These are phyloP conservation scores for Heliconius congener DNA, from an alignment of 1,140 invertebrate genomes.

Conservation along the genomic window DNA sequence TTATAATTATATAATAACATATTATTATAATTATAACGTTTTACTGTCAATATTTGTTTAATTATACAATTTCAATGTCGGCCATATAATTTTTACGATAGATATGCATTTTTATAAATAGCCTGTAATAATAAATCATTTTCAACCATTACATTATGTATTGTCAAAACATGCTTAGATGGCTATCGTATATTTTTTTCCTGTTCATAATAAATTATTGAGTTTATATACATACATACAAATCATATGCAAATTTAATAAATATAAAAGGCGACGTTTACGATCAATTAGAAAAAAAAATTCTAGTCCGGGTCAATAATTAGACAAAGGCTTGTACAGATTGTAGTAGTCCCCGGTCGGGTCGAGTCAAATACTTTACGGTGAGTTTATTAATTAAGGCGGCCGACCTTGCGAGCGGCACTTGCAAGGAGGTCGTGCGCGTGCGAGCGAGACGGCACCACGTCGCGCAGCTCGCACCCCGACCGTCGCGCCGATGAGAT, in stretches of 20 bases:
- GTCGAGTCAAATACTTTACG: slow-evolving; percentile 80
- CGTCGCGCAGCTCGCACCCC: slow-evolving; percentile 32
- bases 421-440: slow-evolving; percentile 77
- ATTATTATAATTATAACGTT: too few species aligned
- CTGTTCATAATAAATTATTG: too few species aligned
- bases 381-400: slow-evolving; percentile 81
- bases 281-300: slow-evolving; percentile 53
- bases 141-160: not conserved
- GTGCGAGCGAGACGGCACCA: slow-evolving; percentile 56
- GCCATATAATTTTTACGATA: not conserved
- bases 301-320: slow-evolving; percentile 69
- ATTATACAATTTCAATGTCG: too few species aligned
- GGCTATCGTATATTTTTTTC: too few species aligned
- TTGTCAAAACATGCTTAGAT: too few species aligned
- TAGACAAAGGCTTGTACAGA: slow-evolving; percentile 76
- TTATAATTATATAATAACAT: too few species aligned
- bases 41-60: too few species aligned
- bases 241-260: not conserved
- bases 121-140: not conserved
- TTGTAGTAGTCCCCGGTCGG: slow-evolving; percentile 73
- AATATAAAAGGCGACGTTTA: not conserved
- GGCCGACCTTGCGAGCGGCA: slow-evolving; percentile 78
- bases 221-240: too few species aligned
- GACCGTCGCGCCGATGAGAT: not conserved
- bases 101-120: not conserved